Evolutionary conservation across 1,140 invertebrate species (phyloP), one percentile per base, ranked within the genome.

Genomic region (Drosophila punjabiensis): DNA sequence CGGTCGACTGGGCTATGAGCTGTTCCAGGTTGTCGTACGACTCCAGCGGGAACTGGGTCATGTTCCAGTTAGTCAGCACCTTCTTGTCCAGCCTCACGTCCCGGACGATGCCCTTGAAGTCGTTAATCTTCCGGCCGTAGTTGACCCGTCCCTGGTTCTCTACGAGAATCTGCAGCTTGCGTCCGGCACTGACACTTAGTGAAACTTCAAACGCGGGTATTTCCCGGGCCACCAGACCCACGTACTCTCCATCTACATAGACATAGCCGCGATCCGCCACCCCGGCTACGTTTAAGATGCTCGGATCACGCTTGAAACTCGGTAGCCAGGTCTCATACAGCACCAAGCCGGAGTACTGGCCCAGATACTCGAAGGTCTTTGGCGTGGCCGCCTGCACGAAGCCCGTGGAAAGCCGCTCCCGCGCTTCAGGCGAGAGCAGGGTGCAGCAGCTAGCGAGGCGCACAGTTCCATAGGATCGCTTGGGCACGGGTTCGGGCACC

Each of bases 131-230:
- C 0, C 73, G 39, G 16, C 96, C 96, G 91, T 94, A 97, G 81
- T 96, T 97, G n/a, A 97, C 94, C 18, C 97, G 94, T 33, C 97
- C 97, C 93, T 97, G 96, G 92, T 97, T 98, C 93, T 98, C 97
- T 0, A 98, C 96, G 0, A 98, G 88, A 39, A 98, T 94, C 48
- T 95, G 94, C 7, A 98, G 76, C 2, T 86, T 92, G 14, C 95
- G 93, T 3, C 94, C 95, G 20, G 92, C 79, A 41, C 93, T 93
- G n/a, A 94, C 93, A 47, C 82, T 76, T 2, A 97, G 78, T 0
- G 94, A 92, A 0, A 96, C 14, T 1, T 93, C 87, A 48, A 93
- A 94, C 32, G 94, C 88, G 18, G 94, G 93, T 58, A 94, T 93
- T 33, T 94, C 94, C 66, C 96, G 93, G 63, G 95, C 96, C 20